Percentiles rank a stretch among this genome's conserved stretches.
These are phyloP conservation scores for Oryzias curvinotus DNA, from an alignment of 2,113 vertebrate genomes.

Conservation along the genomic window DNA sequence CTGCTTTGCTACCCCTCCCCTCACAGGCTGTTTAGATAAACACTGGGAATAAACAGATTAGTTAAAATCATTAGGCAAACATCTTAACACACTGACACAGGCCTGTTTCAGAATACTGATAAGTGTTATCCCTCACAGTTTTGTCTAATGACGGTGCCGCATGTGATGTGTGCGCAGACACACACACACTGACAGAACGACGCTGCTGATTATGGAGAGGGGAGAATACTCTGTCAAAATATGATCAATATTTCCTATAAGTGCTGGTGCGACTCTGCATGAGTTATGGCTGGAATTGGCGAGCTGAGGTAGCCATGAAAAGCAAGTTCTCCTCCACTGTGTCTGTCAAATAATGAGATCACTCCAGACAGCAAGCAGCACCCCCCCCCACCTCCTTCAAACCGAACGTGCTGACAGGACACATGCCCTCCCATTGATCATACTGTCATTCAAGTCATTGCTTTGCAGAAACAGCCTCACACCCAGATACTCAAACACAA, in stretches of 20 bases:
- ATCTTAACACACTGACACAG: conserved; percentile 63
- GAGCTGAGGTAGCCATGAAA: conserved; percentile 43
- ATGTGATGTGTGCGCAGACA: conserved; percentile 22
- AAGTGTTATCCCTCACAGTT: conserved; percentile 43
- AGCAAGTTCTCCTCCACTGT: conserved; percentile 47
- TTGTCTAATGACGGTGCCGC: conserved; percentile 43
- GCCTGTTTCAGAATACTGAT: conserved; percentile 64
- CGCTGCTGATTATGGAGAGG: conserved; percentile 62
- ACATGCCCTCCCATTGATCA: conserved; percentile 70
- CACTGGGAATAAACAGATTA: conserved; percentile 74
- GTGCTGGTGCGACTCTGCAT: conserved; percentile 55
- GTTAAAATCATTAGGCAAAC: conserved; percentile 71
- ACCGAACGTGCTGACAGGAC: conserved; percentile 71
- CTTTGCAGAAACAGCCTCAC: conserved; percentile 17
- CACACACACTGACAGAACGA: conserved; percentile 16
- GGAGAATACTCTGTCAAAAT: conserved; percentile 69
- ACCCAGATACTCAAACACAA: conserved; percentile 3
- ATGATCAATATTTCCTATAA: conserved; percentile 74
- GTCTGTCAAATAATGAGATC: conserved; percentile 77
- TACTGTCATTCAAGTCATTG: conserved; percentile 58
- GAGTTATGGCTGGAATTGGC: conserved; percentile 68
- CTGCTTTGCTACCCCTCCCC: conserved; percentile 53
- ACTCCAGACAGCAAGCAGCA: conserved; percentile 62
- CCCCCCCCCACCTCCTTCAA: background rate
- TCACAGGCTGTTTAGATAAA: conserved; percentile 70